A percentile compares a stretch with the other conserved stretches of the same genome.
Evolutionary conservation across 1,140 invertebrate genomes (phyloP).

Genomic region (Drosophila virilis): DNA sequence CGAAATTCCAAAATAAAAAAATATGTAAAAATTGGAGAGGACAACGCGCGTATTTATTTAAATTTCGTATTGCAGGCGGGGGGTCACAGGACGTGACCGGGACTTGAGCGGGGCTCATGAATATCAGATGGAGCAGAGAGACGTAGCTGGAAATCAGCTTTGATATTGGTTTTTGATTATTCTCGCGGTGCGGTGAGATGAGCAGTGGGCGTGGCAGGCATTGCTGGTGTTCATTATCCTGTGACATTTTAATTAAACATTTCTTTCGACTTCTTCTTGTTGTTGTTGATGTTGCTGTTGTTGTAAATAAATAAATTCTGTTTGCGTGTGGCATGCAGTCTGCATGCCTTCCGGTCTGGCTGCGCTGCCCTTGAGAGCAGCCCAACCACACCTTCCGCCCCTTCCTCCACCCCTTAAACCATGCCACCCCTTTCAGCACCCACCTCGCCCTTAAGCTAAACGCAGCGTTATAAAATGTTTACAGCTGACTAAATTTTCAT

Average conservation of each 20-base stretch:
- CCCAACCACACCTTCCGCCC: not conserved
- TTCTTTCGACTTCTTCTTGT: constrained; percentile 29
- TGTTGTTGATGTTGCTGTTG: not conserved
- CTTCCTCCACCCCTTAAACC: not conserved
- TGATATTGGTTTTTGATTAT: constrained; percentile 78
- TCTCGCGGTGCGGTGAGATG: not conserved
- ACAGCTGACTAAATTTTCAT: constrained; percentile 70
- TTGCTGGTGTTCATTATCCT: constrained; percentile 32
- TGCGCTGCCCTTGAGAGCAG: not conserved
- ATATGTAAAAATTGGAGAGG: constrained; percentile 32
- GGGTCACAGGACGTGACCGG: constrained; percentile 64
- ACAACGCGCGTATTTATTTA: constrained; percentile 67
- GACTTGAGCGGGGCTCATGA: constrained; percentile 55
- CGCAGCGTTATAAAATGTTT: constrained; percentile 47
- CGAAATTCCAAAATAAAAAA: constrained; percentile 18
- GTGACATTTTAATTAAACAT: constrained; percentile 75
- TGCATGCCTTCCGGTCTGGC: constrained; percentile 29
- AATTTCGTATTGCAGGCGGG: constrained; percentile 54
- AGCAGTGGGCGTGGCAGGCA: not conserved
- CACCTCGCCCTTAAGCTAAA: not conserved
- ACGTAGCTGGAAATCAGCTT: constrained; percentile 56
- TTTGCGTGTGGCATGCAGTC: constrained; percentile 5
- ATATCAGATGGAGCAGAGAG: constrained; percentile 66
- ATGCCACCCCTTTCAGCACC: not conserved
- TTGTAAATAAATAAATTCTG: constrained; percentile 36